Conservation (phyloP, 2,888 invertebrate species). For the Drosophila mulleri region DNA sequence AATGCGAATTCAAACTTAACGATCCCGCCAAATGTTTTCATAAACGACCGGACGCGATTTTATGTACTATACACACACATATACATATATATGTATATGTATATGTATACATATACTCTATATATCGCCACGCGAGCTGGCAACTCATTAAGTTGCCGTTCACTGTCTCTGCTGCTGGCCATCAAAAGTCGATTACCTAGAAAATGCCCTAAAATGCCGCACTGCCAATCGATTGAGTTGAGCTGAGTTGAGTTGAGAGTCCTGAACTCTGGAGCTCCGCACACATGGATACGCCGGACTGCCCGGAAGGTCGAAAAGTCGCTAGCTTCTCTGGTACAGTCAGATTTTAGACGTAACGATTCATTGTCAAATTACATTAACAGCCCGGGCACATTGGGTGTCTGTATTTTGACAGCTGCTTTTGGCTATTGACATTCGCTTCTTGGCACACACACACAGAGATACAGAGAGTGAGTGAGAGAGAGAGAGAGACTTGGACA, state of each 20-base stretch:
- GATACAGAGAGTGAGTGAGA: not conserved
- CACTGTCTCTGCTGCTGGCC: constrained; percentile 43
- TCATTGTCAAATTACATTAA: constrained; percentile 79
- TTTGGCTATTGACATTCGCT: constrained; percentile 73
- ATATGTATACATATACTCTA: too few species aligned
- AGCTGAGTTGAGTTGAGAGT: constrained; percentile 23
- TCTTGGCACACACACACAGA: constrained; percentile 40
- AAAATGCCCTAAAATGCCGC: constrained; percentile 68
- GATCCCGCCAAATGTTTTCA: constrained; percentile 59
- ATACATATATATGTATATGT: too few species aligned
- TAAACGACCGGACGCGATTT: constrained; percentile 65
- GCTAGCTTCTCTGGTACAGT: constrained; percentile 12
- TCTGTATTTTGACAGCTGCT: constrained; percentile 78
- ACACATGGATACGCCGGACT: not conserved
- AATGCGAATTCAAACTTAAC: constrained; percentile 65
- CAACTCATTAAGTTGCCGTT: constrained; percentile 67
- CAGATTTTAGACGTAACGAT: constrained; percentile 49
- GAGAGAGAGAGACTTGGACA: constrained; percentile 12
- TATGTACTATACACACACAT: constrained; percentile 33
- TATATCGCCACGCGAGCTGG: constrained; percentile 3
- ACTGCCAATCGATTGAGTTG: constrained; percentile 76
- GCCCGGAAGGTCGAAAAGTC: constrained; percentile 10
- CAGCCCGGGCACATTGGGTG: constrained; percentile 46
- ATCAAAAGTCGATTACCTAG: constrained; percentile 80
- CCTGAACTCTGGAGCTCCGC: constrained; percentile 4